Conservation (phyloP, 2,888 invertebrate genomes). For the Arenicola marina region DNA sequence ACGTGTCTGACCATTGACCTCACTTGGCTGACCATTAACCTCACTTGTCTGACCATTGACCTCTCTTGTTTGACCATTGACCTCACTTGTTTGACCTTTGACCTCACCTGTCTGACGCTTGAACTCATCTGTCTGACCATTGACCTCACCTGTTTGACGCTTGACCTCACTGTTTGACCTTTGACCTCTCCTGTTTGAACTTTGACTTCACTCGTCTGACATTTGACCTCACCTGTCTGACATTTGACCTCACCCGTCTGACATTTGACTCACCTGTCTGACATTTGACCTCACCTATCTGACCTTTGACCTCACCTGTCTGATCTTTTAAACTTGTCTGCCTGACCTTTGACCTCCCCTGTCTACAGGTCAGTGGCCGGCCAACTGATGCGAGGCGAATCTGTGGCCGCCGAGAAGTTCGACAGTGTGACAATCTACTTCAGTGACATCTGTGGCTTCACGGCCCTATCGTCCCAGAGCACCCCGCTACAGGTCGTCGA, state of each 20-base stretch:
- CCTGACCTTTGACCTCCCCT: background rate
- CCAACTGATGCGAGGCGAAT: slow-evolving; percentile 63
- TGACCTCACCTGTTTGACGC: background rate
- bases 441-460: slow-evolving; percentile 66
- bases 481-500: slow-evolving; percentile 75
- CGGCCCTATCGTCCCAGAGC: slow-evolving; percentile 62
- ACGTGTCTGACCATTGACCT: too few species aligned
- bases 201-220: too few species aligned
- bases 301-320: background rate
- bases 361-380: slow-evolving; percentile 37
- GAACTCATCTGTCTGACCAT: background rate
- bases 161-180: too few species aligned
- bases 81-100: background rate
- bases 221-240: too few species aligned
- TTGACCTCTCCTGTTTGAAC: too few species aligned
- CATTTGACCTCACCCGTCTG: too few species aligned
- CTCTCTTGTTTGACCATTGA: too few species aligned
- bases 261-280: too few species aligned
- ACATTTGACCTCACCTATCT: too few species aligned
- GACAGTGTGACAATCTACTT: slow-evolving; percentile 65
- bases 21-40: too few species aligned
- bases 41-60: too few species aligned
- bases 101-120: background rate
- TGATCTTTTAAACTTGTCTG: background rate
- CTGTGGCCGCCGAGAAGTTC: slow-evolving; percentile 64